These are phyloP conservation scores for Drosophila watanabei DNA, from an alignment of 1,140 invertebrate species.

Conservation along the genomic window DNA sequence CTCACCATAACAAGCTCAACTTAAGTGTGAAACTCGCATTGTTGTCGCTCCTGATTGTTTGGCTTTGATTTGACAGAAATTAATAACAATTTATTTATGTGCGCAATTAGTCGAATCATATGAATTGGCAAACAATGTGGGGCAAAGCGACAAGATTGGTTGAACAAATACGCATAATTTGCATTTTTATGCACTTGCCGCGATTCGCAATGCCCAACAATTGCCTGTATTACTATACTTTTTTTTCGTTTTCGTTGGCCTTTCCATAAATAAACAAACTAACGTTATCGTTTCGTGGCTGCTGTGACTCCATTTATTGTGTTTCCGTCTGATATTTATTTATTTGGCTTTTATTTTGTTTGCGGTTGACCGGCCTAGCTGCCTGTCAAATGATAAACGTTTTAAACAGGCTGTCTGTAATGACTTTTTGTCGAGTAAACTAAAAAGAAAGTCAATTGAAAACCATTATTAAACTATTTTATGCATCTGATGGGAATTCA, in stretches of 20 bases:
- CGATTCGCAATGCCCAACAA: constrained; percentile 21
- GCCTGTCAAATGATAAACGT: constrained; percentile 46
- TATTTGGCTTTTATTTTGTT: constrained; percentile 41
- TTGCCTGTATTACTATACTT: constrained; percentile 27
- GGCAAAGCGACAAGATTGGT: constrained; percentile 45
- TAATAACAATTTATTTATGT: constrained; percentile 79
- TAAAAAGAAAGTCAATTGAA: neutral
- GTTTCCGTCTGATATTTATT: constrained; percentile 38
- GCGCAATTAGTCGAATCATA: constrained; percentile 60
- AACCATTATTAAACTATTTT: neutral
- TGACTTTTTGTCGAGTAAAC: neutral
- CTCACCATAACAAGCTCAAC: neutral
- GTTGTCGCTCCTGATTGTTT: constrained; percentile 28
- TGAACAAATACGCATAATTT: constrained; percentile 59
- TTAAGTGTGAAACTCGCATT: constrained; percentile 33
- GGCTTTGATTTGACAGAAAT: constrained; percentile 71
- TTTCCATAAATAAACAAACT: constrained; percentile 50
- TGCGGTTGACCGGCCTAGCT: constrained; percentile 28
- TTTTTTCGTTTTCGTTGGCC: constrained; percentile 19
- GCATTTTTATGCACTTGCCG: constrained; percentile 57
- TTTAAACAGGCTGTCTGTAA: constrained; percentile 9
- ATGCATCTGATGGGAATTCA: neutral
- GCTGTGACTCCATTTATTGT: constrained; percentile 52
- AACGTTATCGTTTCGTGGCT: constrained; percentile 47
- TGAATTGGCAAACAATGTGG: constrained; percentile 51